Conservation (phyloP, 2,113 vertebrate genomes). For the Polyodon spathula region DNA sequence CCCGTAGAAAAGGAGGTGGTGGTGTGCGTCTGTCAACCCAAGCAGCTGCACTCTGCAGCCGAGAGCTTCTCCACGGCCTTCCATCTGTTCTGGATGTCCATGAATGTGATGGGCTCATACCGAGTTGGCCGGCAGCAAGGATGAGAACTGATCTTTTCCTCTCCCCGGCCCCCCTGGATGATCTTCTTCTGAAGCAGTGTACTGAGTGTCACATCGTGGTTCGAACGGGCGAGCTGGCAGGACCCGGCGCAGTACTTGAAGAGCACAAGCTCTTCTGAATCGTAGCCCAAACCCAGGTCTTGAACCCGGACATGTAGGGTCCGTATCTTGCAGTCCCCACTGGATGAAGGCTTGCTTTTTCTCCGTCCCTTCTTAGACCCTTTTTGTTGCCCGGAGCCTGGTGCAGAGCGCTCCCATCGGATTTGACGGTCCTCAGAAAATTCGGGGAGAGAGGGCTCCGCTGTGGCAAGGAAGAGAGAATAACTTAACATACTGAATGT, state of each 20-base stretch:
- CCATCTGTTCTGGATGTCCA: conserved; percentile 84
- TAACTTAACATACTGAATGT: not conserved
- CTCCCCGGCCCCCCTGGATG: conserved; percentile 45
- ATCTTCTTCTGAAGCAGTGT: conserved; percentile 61
- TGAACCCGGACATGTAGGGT: conserved; percentile 72
- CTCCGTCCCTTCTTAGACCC: conserved; percentile 44
- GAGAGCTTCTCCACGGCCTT: conserved; percentile 77
- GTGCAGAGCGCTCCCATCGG: conserved; percentile 58
- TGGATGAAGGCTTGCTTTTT: conserved; percentile 26
- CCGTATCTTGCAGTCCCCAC: conserved; percentile 69
- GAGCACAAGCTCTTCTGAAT: conserved; percentile 81
- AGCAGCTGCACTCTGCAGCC: conserved; percentile 79
- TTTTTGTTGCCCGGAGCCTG: conserved; percentile 31
- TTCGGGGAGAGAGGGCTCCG: conserved; percentile 41
- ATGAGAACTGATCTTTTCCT: conserved; percentile 58
- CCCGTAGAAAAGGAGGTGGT: too few relatives aligned
- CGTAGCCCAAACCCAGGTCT: conserved; percentile 82
- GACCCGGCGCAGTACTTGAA: conserved; percentile 90
- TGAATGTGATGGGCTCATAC: conserved; percentile 83
- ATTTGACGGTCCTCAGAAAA: conserved; percentile 50
- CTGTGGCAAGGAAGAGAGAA: conserved; percentile 27
- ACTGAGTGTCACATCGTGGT: conserved; percentile 75
- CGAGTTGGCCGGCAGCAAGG: conserved; percentile 87
- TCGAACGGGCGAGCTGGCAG: conserved; percentile 67
- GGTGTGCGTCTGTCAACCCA: conserved; percentile 52